Percentiles rank a stretch among this genome's conserved stretches.
These are phyloP conservation scores for Saxidomus purpurata DNA, from an alignment of 1,140 invertebrate species.

Conservation along the genomic window DNA sequence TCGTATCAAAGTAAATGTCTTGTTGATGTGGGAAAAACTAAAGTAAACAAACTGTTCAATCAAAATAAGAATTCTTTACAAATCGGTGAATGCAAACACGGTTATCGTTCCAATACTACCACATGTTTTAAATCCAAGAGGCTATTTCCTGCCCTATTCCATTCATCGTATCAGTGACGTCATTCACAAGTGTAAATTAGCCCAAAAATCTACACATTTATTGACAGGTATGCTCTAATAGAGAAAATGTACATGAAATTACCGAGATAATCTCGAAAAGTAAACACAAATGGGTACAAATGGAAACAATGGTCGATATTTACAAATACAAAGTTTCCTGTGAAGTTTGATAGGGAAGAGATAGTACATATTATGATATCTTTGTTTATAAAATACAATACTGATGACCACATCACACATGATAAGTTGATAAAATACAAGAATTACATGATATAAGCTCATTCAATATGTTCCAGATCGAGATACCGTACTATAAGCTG, in stretches of 20 bases:
- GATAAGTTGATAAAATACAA: too few relatives aligned
- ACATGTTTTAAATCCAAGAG: conserved; percentile 19
- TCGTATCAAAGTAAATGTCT: not conserved
- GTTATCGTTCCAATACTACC: conserved; percentile 13
- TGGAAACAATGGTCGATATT: not conserved
- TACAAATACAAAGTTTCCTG: not conserved
- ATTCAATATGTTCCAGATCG: too few relatives aligned
- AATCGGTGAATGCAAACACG: conserved; percentile 6
- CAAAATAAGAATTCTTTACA: not conserved
- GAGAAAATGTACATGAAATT: conserved; percentile 1
- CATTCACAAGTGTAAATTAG: conserved; percentile 9
- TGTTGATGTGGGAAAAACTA: conserved; percentile 5
- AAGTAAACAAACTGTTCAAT: conserved; percentile 5
- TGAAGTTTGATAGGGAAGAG: conserved; percentile 15
- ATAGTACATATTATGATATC: too few relatives aligned
- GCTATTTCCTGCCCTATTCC: not conserved
- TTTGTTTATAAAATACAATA: too few relatives aligned
- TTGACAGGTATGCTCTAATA: conserved; percentile 13
- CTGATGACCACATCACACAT: not conserved
- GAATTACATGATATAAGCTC: too few relatives aligned
- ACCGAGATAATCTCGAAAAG: conserved; percentile 5
- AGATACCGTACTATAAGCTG: too few relatives aligned
- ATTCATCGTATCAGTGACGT: conserved; percentile 22
- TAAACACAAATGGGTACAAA: conserved; percentile 6
- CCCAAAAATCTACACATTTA: not conserved